Base-by-base conservation (phyloP, 1,140 invertebrate genomes). In the Papilio dardanus region DNA sequence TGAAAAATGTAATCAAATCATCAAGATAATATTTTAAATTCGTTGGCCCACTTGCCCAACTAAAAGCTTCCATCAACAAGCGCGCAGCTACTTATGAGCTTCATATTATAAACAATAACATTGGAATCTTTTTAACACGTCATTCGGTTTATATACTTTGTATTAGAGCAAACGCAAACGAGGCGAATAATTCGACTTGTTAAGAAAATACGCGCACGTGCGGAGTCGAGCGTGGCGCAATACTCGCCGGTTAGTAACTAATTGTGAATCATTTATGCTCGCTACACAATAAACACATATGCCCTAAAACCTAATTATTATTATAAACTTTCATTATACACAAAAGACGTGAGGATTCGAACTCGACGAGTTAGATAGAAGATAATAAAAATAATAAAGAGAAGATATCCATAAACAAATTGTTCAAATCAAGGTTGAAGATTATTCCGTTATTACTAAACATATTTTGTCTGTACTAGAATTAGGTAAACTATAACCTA, bases 41-140 rank as follows among this genome's bases (percentile, higher is more conserved):
- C 69, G 37, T 50, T 50, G 69, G n/a, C 16, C 46, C 35, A 73
- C 50, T 54, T 73, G 16, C 50, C 10, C 19, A 54, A 85, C 88
- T 91, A 91, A 92, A 88, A 91, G 91, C 91, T 84, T 91, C 89
- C 83, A 81, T 92, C 91, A 91, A 83, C 88, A 82, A 73, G 30
- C 74, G 54, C 77, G 81, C 80, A 79, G 76, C 80, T 76, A 84
- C 85, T 87, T 86, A 86, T 87, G 84, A 85, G 84, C 83, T 89
- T 83, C 81, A 76, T 84, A 89, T 87, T 85, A 85, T 91, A 92
- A 92, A 92, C 89, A 92, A 91, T 89, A 92, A 91, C 88, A 91
- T 88, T 78, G 81, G 85, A 88, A 91, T 88, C 89, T 89, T 92
- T 92, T 91, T 90, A 92, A 91, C 89, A 87, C 87, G 81, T 90